Evolutionary conservation across 2,797 vertebrate species (phyloP), one percentile per base, ranked within the genome.

Genomic region (Sphenodon punctatus): DNA sequence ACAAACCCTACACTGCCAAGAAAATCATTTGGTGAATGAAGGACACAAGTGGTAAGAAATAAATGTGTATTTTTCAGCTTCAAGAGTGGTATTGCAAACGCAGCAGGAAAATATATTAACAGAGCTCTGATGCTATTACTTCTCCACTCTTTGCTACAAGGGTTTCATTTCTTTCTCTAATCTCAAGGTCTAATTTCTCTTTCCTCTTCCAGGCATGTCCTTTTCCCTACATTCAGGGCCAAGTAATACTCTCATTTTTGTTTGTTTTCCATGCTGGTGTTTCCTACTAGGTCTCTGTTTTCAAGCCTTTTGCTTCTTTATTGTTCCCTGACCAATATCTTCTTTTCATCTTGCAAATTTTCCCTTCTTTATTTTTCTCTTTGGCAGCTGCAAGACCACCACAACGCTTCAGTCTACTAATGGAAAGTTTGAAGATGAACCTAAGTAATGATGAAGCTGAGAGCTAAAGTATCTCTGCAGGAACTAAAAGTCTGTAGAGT

Each of bases 1-100:
- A n/a, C 15, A 78, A 81, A 53, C 38, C 78, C 0, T 5, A 76
- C 20, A 17, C 32, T 72, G 65, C 22, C 36, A 76, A 51, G 19
- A 12, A 78, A 89, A 81, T 69, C 81, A 74, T 67, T 86, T 83
- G 41, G 41, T 61, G 68, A 71, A 78, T 7, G 55, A 80, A 75
- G 41, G 43, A 69, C 61, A 73, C 70, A 86, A 81, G 8, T 7
- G 9, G 34, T 75, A 51, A 79, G 72, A 43, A 78, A 73, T 17
- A 75, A 86, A 83, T 7, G 48, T 73, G 7, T 30, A 51, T 67
- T 87, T 89, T 63, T 25, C 56, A 64, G 34, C 56, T 43, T 72
- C 14, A 76, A 73, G 8, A 68, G 20, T 75, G 76, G 38, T 6
- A 80, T 66, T 79, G 25, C 15, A 88, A 84, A 73, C 39, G 11